Conservation (phyloP, 92 coral and sea anemone species). For the Isaurus tuberculatus region DNA sequence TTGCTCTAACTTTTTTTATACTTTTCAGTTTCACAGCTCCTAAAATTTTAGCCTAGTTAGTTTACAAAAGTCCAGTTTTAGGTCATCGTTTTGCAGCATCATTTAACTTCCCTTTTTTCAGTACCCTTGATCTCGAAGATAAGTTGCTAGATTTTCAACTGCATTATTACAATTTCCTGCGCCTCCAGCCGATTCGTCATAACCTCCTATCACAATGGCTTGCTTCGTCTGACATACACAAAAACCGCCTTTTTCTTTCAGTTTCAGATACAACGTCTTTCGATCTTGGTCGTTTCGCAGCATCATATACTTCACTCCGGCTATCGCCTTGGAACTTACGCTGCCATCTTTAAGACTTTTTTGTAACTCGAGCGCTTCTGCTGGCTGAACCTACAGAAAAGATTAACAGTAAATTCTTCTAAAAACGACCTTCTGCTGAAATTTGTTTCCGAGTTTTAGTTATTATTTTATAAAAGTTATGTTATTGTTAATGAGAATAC, state of each 20-base stretch:
- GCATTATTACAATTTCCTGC: constrained; percentile 85
- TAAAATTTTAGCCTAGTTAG: not conserved
- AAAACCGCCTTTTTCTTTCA: constrained; percentile 82
- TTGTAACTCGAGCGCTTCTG: constrained; percentile 73
- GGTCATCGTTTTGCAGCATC: not conserved
- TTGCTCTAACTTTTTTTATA: not conserved
- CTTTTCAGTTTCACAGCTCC: not conserved
- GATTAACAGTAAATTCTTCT: not conserved
- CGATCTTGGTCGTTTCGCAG: constrained; percentile 75
- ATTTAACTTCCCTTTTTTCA: not conserved
- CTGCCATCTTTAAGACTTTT: constrained; percentile 86
- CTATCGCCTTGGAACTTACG: constrained; percentile 65
- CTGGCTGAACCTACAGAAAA: constrained; percentile 58
- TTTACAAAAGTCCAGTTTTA: not conserved
- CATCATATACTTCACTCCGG: constrained; percentile 83
- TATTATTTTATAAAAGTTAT: not conserved
- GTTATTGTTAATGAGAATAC: not conserved
- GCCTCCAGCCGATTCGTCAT: constrained; percentile 81
- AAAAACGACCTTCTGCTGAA: not conserved
- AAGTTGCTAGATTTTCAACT: constrained; percentile 72
- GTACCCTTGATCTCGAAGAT: constrained; percentile 72
- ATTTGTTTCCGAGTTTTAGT: not conserved
- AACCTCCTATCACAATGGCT: constrained; percentile 77
- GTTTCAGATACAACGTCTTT: constrained; percentile 74
- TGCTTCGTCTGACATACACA: constrained; percentile 78